phyloP scores from a whole-genome alignment of 2,113 vertebrate species.

The Abramis brama region DNA sequence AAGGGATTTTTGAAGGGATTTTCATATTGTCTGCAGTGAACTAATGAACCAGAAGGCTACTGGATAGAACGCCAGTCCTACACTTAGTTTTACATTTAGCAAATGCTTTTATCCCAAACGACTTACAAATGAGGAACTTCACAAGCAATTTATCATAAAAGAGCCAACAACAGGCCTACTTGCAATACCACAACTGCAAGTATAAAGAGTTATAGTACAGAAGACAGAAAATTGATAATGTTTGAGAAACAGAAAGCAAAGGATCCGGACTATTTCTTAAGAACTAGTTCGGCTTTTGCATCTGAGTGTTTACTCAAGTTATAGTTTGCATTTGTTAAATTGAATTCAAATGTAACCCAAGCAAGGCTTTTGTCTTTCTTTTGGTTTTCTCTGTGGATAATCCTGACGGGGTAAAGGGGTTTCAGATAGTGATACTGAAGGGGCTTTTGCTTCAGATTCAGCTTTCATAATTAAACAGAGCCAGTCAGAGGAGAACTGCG shows the following conservation, averaged over 20 bases:
- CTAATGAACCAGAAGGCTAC: conserved; percentile 19
- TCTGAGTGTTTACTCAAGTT: not conserved
- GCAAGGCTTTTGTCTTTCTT: conserved; percentile 1
- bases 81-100: conserved; percentile 12
- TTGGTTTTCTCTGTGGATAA: conserved; percentile 13
- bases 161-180: not conserved
- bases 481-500: not conserved
- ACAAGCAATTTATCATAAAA: conserved; percentile 23
- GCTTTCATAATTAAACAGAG: conserved; percentile 20
- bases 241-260: not conserved
- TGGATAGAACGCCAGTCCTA: not conserved
- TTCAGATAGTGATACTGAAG: conserved; percentile 5
- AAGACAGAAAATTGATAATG: not conserved
- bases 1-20: conserved; percentile 15
- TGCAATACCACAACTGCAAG: not conserved
- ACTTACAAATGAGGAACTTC: conserved; percentile 6
- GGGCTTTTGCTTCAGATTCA: conserved; percentile 11
- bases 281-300: not conserved
- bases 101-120: conserved; percentile 10
- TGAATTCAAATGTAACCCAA: not conserved
- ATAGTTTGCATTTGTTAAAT: conserved; percentile 2
- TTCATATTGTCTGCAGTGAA: conserved; percentile 22
- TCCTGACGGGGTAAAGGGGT: not conserved
- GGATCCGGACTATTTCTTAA: not conserved
- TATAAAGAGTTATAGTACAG: not conserved